phyloP scores from a whole-genome alignment of 2,797 vertebrate genomes.

The Uromys caudimaculatus region DNA sequence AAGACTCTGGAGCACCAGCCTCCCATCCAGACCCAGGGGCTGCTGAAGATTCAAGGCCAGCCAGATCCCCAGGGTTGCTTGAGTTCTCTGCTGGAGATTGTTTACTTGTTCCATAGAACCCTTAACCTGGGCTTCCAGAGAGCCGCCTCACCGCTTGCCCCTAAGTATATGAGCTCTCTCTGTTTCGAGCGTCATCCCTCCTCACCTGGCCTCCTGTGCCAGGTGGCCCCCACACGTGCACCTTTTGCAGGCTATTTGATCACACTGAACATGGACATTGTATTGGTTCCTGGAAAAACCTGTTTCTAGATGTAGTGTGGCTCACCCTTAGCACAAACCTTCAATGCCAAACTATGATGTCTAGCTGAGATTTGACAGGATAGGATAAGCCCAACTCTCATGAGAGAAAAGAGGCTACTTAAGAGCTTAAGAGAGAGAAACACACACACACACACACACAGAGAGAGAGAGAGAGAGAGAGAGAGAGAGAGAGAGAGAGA shows the following conservation, averaged over 20 bases:
- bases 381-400: too few species aligned
- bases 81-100: fast-evolving
- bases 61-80: fast-evolving
- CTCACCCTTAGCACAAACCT: not conserved
- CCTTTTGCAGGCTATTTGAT: not conserved
- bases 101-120: not conserved
- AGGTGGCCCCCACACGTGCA: not conserved
- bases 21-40: fast-evolving
- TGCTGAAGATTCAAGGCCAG: not conserved
- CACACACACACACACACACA: too few species aligned
- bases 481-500: too few species aligned
- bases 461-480: too few species aligned
- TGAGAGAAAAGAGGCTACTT: too few species aligned
- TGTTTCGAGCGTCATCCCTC: too few species aligned
- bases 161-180: too few species aligned
- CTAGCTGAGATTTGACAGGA: too few species aligned
- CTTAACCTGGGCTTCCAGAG: not conserved
- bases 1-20: too few species aligned
- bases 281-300: not conserved
- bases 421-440: too few species aligned
- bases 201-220: not conserved
- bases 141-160: not conserved
- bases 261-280: not conserved
- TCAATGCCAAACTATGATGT: too few species aligned
- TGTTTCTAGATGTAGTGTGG: not conserved